phyloP scores from a whole-genome alignment of 37 sponge, comb jelly and placozoan genomes.

The Axinella damicornis region DNA sequence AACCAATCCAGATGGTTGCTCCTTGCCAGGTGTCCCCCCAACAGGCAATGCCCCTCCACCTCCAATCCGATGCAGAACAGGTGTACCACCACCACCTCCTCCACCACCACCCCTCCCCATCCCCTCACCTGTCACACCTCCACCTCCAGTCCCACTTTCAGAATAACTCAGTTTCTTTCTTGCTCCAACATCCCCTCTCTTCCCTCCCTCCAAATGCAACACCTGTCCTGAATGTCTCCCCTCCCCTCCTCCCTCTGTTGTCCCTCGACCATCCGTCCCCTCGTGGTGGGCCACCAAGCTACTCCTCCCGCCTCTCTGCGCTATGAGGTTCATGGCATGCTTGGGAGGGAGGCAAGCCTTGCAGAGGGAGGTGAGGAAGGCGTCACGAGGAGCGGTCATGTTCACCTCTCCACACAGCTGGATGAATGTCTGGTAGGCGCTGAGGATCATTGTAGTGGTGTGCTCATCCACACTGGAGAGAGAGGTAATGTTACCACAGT shows the following conservation, averaged over 20 bases:
- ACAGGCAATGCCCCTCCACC: not conserved
- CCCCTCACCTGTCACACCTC: slow-evolving; percentile 1
- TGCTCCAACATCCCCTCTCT: not conserved
- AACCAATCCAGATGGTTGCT: slow-evolving; percentile 28
- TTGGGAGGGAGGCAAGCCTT: slow-evolving; percentile 90
- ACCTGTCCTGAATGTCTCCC: not conserved
- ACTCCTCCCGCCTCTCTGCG: slow-evolving; percentile 1
- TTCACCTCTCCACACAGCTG: slow-evolving; percentile 78
- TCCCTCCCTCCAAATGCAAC: not conserved
- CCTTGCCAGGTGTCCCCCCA: not conserved
- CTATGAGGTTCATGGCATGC: slow-evolving; percentile 42
- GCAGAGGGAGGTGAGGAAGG: slow-evolving; percentile 91
- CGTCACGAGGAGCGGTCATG: slow-evolving; percentile 84
- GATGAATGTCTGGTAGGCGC: slow-evolving; percentile 78
- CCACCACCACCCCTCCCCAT: slow-evolving; percentile 1
- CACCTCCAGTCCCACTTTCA: slow-evolving; percentile 17
- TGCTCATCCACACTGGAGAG: slow-evolving; percentile 86
- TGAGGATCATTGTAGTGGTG: slow-evolving; percentile 73
- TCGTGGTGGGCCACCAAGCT: too few relatives aligned
- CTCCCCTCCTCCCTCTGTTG: not conserved
- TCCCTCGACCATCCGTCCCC: not conserved
- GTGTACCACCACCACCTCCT: not conserved
- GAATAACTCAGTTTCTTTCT: slow-evolving; percentile 2
- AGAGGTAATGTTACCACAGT: too few relatives aligned
- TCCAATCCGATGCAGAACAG: not conserved